These are phyloP conservation scores for Fukomys damarensis DNA, from an alignment of 2,113 vertebrate genomes.

Conservation along the genomic window DNA sequence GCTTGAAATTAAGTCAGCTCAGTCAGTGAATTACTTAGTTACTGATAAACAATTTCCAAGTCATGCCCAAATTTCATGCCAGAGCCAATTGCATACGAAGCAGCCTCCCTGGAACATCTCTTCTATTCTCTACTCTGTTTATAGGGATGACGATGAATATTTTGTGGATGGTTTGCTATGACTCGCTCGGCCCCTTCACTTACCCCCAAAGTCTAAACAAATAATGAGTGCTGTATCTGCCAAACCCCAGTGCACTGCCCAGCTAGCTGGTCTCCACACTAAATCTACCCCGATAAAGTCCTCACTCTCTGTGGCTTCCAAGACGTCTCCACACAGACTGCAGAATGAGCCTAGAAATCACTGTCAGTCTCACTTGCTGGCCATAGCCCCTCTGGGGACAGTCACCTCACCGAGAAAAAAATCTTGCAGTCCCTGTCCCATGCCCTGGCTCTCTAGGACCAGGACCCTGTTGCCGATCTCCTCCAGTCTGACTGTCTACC, in stretches of 20 bases:
- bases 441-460: rapidly evolving
- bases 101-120: background rate
- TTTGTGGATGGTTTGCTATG: background rate
- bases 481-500: too few species aligned
- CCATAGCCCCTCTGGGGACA: rapidly evolving
- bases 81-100: background rate
- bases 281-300: background rate
- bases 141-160: background rate
- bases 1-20: background rate
- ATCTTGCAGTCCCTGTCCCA: background rate
- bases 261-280: rapidly evolving
- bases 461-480: background rate
- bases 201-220: background rate
- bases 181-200: background rate
- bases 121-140: background rate
- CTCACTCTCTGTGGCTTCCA: background rate
- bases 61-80: background rate
- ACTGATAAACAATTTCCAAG: background rate
- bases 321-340: background rate
- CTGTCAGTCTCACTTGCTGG: rapidly evolving
- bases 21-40: background rate
- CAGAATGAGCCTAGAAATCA: background rate
- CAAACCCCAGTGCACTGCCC: rapidly evolving
- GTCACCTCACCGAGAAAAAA: background rate
- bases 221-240: background rate